Base-by-base conservation (phyloP, 2,113 vertebrate genomes). In the Onychostoma macrolepis region DNA sequence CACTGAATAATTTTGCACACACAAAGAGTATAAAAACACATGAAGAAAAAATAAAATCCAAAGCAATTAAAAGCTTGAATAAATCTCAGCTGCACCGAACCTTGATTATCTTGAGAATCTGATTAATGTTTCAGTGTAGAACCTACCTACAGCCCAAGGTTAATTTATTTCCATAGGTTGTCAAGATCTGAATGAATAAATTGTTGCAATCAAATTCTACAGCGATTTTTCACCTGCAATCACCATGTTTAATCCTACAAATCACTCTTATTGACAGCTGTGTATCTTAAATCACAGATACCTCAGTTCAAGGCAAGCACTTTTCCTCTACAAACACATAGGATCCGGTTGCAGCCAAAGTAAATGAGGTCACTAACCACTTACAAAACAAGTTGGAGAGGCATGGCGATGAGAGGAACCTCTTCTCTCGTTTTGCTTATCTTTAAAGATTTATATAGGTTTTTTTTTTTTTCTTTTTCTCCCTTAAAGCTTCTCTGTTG, bases 231-330 rank as follows among this genome's bases (percentile, higher is more conserved):
- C 33, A 43, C 82, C 87, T 26, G 76, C 76, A 88, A 85, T 88
- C 82, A 88, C 33, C 43, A 15, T 24, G 30, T 85, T 88, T 88
- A 85, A 85, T 65, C 78, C 58, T 43, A 67, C 53, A 72, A 76
- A 88, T 88, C 79, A 82, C 56, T 88, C 84, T 85, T 80, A 85
- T 75, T 76, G 87, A 88, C 71, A 88, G n/a, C 56, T 88, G 87
- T 88, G 87, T 88, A 88, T 85, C 84, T 24, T 88, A 85, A 88
- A 88, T 88, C 87, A 88, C 67, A 38, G 24, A 30, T 38, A 50
- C 43, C 74, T 78, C 28, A 26, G 43, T 84, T 78, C 58, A 48
- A 67, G 83, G 43, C 56, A 74, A 85, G 48, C 24, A 80, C 50
- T 21, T 63, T 72, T 81, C 69, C 72, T 72, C 53, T 82, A 63